Base-by-base conservation (phyloP, 1,140 invertebrate species). In the Heliconius hermathena region DNA sequence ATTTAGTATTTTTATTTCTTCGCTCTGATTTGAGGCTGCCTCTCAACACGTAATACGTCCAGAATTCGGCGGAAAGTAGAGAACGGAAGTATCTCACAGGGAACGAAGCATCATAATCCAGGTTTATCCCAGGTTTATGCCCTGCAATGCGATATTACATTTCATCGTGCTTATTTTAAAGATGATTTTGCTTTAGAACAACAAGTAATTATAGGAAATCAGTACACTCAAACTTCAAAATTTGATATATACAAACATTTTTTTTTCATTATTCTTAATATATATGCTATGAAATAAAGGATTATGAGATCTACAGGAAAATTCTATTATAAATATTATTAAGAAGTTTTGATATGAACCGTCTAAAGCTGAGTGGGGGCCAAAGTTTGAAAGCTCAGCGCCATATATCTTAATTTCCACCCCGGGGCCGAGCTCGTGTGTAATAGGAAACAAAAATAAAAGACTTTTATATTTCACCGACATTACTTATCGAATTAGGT, bases 311-410 rank as follows among this genome's bases (percentile, higher is more conserved):
- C 29, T 76, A 70, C 74, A 80, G 74, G 66, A 76, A 80, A 80
- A 80, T 76, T 80, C 66, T 80, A 80, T 80, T 80, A 80, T 73
- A 71, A 77, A 77, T 71, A 80, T 80, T 74, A 80, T 77, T 80
- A 80, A 80, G 79, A 77, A 80, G 71, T 80, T 80, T 80, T 77
- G 74, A 80, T 74, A 80, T 73, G 79, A 80, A 71, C 79, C 74
- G 79, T 80, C 79, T 71, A 73, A 80, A 80, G 74, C 71, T 74
- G 79, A 77, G 75, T 36, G 71, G 54, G 41, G 74, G 79, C 52
- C 52, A 71, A 80, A 76, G 79, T 77, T 80, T 41, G 73, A 22
- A 36, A 72, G 60, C 26, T 54, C 76, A 26, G 74, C 71, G 38
- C 74, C 71, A 57, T 80, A 80, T 77, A 80, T 80, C 79, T 80